These are phyloP conservation scores for Oegoconia quadripuncta DNA, from an alignment of 2,888 invertebrate genomes.

Conservation along the genomic window DNA sequence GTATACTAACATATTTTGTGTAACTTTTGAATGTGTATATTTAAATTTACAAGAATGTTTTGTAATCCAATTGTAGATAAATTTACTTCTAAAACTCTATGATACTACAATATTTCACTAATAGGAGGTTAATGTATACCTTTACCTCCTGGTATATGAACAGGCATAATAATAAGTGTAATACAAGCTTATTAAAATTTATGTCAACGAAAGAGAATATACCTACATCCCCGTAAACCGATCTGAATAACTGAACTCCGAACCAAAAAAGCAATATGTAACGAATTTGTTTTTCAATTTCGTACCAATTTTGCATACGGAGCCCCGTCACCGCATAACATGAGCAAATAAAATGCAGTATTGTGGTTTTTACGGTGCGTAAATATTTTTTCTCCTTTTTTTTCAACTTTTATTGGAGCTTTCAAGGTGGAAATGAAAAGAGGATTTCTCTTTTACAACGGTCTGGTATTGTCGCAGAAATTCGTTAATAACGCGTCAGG, in stretches of 20 bases:
- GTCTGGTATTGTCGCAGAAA: constrained; percentile 39
- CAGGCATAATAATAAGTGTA: too few species aligned
- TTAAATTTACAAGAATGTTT: too few species aligned
- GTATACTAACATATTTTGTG: too few species aligned
- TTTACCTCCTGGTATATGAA: too few species aligned
- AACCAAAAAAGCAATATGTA: constrained; percentile 76
- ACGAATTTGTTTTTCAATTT: constrained; percentile 79
- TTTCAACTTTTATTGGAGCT: constrained; percentile 51
- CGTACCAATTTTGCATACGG: constrained; percentile 77
- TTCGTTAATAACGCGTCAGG: constrained; percentile 43
- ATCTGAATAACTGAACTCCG: constrained; percentile 26
- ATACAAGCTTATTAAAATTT: too few species aligned
- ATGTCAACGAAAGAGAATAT: not conserved
- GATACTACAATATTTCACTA: too few species aligned
- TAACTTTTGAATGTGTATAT: too few species aligned
- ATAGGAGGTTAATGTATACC: too few species aligned
- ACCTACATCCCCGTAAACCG: constrained; percentile 9
- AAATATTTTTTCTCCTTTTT: constrained; percentile 53
- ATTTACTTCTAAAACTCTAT: too few species aligned
- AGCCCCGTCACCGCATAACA: constrained; percentile 43
- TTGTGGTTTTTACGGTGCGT: constrained; percentile 74
- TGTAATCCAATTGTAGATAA: too few species aligned
- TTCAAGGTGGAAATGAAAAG: constrained; percentile 62
- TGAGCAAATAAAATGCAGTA: constrained; percentile 63
- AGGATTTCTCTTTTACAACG: constrained; percentile 43